phyloP scores from a whole-genome alignment of 1,140 invertebrate genomes.

The Radopholus similis region DNA sequence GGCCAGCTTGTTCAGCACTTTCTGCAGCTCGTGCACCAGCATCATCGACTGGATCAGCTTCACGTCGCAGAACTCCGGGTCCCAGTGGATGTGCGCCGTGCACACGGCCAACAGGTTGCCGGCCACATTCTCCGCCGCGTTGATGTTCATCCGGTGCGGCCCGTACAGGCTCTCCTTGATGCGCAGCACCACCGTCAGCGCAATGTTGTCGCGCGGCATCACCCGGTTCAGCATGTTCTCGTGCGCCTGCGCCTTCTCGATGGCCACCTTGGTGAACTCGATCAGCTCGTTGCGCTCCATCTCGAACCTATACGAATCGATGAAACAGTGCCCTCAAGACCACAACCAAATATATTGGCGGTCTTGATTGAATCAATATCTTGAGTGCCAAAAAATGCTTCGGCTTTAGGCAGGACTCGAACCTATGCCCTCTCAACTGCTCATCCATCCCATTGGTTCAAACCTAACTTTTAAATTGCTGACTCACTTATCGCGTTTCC shows the following conservation, averaged over 20 bases:
- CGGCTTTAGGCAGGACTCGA: too few relatives aligned
- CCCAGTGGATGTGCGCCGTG: constrained; percentile 99
- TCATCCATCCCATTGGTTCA: neutral
- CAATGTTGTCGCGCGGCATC: constrained; percentile 99
- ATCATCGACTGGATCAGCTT: constrained; percentile 99
- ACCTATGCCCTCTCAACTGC: neutral
- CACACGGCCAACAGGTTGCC: constrained; percentile 86
- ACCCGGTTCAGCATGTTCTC: constrained; percentile 67
- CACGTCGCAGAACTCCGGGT: constrained; percentile 99
- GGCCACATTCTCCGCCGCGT: constrained; percentile 36
- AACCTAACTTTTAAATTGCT: neutral
- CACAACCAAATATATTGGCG: too few relatives aligned
- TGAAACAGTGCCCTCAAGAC: too few relatives aligned
- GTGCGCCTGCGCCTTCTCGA: constrained; percentile 88
- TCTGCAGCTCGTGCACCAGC: constrained; percentile 80
- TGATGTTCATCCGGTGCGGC: constrained; percentile 61
- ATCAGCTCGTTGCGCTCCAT: constrained; percentile 88
- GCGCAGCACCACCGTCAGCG: constrained; percentile 73
- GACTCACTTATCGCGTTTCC: constrained; percentile 79
- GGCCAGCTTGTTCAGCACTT: constrained; percentile 47
- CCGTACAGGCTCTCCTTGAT: constrained; percentile 58
- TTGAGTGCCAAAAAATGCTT: neutral
- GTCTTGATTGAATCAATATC: too few relatives aligned
- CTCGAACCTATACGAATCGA: constrained; percentile 76
- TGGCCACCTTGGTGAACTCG: constrained; percentile 90